Evolutionary conservation across 2,888 invertebrate genomes (phyloP).

Genomic region (Tineola bisselliella): DNA sequence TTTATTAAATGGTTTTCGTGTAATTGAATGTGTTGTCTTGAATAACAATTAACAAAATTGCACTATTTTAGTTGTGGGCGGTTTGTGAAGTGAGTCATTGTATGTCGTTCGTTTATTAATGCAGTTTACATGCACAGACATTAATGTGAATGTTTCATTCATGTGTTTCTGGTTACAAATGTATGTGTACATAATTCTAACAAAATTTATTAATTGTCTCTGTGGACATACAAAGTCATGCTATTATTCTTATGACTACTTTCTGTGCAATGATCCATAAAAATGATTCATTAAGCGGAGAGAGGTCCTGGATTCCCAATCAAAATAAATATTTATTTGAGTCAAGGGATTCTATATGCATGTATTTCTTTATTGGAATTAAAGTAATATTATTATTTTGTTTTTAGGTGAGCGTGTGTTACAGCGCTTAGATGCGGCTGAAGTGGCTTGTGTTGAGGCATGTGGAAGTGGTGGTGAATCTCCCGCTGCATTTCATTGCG

Average conservation of each 20-base stretch:
- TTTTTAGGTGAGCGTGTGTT: constrained; percentile 74
- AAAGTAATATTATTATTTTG: background rate
- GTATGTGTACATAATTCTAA: too few relatives aligned
- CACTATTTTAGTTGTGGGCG: background rate
- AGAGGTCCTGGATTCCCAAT: too few relatives aligned
- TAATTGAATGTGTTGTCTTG: background rate
- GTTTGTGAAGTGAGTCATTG: background rate
- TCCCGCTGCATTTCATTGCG: constrained; percentile 77
- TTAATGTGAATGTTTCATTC: background rate
- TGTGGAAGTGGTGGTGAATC: constrained; percentile 72
- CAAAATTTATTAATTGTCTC: too few relatives aligned
- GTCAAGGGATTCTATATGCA: background rate
- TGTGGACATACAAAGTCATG: too few relatives aligned
- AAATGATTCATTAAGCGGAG: too few relatives aligned
- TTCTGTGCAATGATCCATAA: too few relatives aligned
- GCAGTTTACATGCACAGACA: background rate
- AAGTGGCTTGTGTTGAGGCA: constrained; percentile 68
- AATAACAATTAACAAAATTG: background rate
- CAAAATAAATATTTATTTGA: too few relatives aligned
- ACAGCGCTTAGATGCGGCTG: constrained; percentile 69
- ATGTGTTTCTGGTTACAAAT: background rate
- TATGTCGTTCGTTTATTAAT: background rate
- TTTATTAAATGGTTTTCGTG: background rate
- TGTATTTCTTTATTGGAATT: background rate
- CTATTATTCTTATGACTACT: background rate